These are phyloP conservation scores for Acanthopleura granulata DNA, from an alignment of 2,888 invertebrate genomes.

Conservation along the genomic window DNA sequence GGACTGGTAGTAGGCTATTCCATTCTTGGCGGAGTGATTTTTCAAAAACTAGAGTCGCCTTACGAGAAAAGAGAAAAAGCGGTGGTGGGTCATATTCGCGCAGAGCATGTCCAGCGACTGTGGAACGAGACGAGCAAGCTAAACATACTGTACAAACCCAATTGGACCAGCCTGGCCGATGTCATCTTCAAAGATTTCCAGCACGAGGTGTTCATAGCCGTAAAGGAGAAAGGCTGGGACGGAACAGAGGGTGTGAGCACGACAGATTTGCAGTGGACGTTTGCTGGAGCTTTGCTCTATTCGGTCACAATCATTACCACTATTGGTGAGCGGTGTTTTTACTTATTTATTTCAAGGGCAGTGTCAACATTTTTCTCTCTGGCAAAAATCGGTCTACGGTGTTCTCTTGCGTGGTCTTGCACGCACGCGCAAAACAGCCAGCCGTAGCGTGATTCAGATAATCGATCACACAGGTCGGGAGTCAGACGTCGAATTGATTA, in stretches of 20 bases:
- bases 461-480: too few species aligned
- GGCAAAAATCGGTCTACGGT: too few species aligned
- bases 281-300: conserved; percentile 86
- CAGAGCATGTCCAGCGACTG: conserved; percentile 69
- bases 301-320: conserved; percentile 90
- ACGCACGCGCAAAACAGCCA: too few species aligned
- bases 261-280: conserved; percentile 78
- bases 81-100: conserved; percentile 34
- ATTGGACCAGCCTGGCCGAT: conserved; percentile 89
- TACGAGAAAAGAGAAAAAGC: conserved; percentile 45
- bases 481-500: too few species aligned
- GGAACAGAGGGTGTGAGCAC: conserved; percentile 72
- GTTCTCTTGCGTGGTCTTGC: too few species aligned
- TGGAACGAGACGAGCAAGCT: conserved; percentile 90
- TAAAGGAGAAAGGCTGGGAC: conserved; percentile 84
- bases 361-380: too few species aligned
- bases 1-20: conserved; percentile 91
- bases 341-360: conserved; percentile 3
- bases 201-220: conserved; percentile 82
- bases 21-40: conserved; percentile 91
- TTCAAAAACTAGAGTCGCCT: conserved; percentile 79
- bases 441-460: too few species aligned
- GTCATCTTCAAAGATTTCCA: conserved; percentile 85
- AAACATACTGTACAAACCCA: conserved; percentile 85
- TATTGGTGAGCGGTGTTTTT: conserved; percentile 81